Conservation (phyloP, 1,140 invertebrate genomes). For the Diuraphis noxia region DNA sequence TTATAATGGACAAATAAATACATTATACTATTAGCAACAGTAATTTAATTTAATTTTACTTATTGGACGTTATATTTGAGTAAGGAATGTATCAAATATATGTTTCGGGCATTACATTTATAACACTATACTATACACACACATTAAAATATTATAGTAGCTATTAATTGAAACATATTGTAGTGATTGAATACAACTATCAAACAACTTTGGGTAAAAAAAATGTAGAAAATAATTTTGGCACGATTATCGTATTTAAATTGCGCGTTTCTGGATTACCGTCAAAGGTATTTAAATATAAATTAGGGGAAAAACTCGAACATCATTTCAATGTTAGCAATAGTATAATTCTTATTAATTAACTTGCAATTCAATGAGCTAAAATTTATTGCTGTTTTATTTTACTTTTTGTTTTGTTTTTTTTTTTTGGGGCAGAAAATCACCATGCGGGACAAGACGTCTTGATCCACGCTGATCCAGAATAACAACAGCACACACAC, state of each 20-base stretch:
- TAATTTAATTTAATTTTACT: not conserved
- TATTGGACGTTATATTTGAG: not conserved
- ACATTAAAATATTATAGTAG: not conserved
- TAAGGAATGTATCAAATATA: not conserved
- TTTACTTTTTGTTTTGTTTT: slow-evolving; percentile 37
- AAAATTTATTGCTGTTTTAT: slow-evolving; percentile 15
- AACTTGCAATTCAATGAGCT: not conserved
- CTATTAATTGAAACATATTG: not conserved
- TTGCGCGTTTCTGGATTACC: not conserved
- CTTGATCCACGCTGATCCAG: slow-evolving; percentile 46
- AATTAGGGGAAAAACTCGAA: not conserved
- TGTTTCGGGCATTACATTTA: not conserved
- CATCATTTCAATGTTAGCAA: not conserved
- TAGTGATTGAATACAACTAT: not conserved
- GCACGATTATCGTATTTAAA: not conserved
- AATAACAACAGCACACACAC: slow-evolving; percentile 49
- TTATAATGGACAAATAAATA: not conserved
- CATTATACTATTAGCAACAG: not conserved
- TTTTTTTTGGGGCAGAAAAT: slow-evolving; percentile 39
- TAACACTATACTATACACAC: not conserved
- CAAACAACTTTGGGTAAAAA: not conserved
- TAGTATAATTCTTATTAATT: not conserved
- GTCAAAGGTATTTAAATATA: slow-evolving; percentile 39
- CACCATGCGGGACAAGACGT: slow-evolving; percentile 50
- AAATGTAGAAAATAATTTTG: slow-evolving; percentile 18